Evolutionary conservation across 2,113 vertebrate genomes (phyloP).

Genomic region (Spheniscus mendiculus): DNA sequence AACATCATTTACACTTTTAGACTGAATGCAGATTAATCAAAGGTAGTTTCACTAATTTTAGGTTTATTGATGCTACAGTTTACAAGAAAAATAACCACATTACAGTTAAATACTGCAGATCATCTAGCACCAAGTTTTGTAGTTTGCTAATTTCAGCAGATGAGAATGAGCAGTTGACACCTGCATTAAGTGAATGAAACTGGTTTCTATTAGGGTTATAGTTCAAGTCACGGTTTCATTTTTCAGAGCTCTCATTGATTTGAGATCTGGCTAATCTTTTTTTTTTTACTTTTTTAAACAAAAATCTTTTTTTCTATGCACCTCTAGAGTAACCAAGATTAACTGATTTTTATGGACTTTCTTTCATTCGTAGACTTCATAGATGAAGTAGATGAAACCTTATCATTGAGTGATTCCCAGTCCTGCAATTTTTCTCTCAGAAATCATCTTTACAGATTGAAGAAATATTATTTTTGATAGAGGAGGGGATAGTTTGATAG

Average conservation of each 20-base stretch:
- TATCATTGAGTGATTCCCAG: background rate
- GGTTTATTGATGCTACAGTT: background rate
- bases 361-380: background rate
- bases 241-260: background rate
- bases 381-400: background rate
- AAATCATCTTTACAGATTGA: background rate
- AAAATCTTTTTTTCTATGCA: background rate
- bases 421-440: background rate
- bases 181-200: background rate
- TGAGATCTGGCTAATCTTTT: background rate
- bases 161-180: background rate
- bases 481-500: background rate
- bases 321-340: background rate
- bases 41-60: background rate
- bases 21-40: background rate
- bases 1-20: background rate
- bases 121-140: background rate
- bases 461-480: background rate
- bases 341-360: background rate
- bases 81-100: background rate
- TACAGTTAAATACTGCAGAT: background rate
- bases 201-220: background rate
- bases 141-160: background rate
- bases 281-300: no score
- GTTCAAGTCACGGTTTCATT: background rate